Evolutionary conservation across 2,888 invertebrate species (phyloP), one percentile per base, ranked within the genome.

Genomic region (Apotomis capreana): DNA sequence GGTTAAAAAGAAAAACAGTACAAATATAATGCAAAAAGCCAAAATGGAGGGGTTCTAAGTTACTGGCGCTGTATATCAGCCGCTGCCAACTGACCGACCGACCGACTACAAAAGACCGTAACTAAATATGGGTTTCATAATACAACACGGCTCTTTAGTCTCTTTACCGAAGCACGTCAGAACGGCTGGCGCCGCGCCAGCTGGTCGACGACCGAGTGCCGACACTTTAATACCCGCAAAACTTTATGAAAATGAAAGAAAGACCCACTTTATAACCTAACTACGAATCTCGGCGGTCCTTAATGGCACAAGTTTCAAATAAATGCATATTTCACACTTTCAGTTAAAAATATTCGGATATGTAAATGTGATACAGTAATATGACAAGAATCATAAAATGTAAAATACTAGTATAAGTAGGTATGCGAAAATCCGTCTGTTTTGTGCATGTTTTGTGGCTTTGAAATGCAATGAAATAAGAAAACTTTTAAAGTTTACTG

Each of bases 241-340:
- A 87, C 85, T 87, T 88, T 87, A 88, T 88, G 87, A 87, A 88
- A 87, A 87, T 85, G 83, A 82, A 88, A 85, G 83, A 84, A 86
- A 78, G 77, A 77, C 76, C 70, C 65, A 74, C 73, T 78, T 78
- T 78, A 77, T 78, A 76, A 78, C 51, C 67, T 8, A 44, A 52
- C 62, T 46, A 52, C 15, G 52, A 52, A 58, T 52, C 44, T 62
- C 57, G 60, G 13, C 10, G 6, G 15, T 61, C 5, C 3, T 37
- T 57, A 64, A 70, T 59, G 36, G 37, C 60, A 9, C 59, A 49
- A 65, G 59, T 70, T 70, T 46, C 15, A 40, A 49, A 37, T 69
- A 69, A 36, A 60, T 49, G 63, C 55, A 57, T 62, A 58, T n/a
- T 63, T 63, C 46, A 15, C 12, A 12, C 36, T 68, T 5, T 37